Base-by-base conservation (phyloP, 2,113 vertebrate genomes). In the Crotophaga sulcirostris region DNA sequence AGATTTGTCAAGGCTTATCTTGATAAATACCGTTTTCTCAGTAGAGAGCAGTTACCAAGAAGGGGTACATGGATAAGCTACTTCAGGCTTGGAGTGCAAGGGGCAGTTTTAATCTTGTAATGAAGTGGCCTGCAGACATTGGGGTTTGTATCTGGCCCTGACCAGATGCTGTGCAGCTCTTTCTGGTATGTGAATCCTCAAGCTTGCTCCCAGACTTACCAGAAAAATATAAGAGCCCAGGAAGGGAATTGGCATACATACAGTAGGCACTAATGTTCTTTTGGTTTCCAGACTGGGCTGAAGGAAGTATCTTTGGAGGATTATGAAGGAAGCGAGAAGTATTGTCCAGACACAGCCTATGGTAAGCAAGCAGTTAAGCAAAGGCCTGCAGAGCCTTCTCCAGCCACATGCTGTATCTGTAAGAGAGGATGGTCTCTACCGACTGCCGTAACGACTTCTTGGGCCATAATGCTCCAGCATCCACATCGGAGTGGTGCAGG, bases 261-360 rank as follows among this genome's bases (percentile, higher is more conserved):
- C 34, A 66, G 85, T n/a, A 78, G 86, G 94, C 86, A 94, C 93
- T 96, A 93, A 96, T 9, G 36, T 84, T 95, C 77, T 96, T 93
- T 90, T 72, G 80, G 58, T 95, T 92, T 96, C 73, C 90, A 98
- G 98, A 86, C 96, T 90, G 97, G 93, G 63, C 85, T 95, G 90
- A 98, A 92, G 76, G 98, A 97, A 56, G 51, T 74, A 25, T 89
- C 96, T 64, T 33, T 73, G 86, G 97, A 97, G 51, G 93, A 98
- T 60, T 87, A 76, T 19, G 96, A 98, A 92, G 96, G 68, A 91
- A 92, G 81, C 0, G 98, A 98, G 81, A 97, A 98, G 66, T 98
- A 98, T 83, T 97, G 82, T 91, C 93, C 99, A 10, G 98, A 98
- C 90, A 99, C 98, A 2, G 95, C 98, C 10, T 99, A 99, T 11